These are phyloP conservation scores for Cyclina sinensis DNA, from an alignment of 1,140 invertebrate genomes.

Conservation along the genomic window DNA sequence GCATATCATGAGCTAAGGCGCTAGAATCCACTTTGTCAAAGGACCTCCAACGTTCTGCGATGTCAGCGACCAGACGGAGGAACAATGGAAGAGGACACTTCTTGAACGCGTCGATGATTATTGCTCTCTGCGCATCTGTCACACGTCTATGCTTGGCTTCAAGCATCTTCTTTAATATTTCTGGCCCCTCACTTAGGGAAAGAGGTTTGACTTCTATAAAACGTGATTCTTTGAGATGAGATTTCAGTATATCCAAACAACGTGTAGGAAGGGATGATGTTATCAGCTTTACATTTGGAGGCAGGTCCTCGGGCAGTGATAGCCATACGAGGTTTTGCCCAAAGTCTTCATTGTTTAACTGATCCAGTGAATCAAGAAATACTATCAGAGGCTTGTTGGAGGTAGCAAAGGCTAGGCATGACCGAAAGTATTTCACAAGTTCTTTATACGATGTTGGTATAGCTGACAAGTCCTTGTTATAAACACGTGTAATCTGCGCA, in stretches of 20 bases:
- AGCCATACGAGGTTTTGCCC: constrained; percentile 81
- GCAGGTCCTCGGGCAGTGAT: constrained; percentile 88
- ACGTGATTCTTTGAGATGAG: constrained; percentile 61
- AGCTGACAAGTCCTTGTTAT: constrained; percentile 54
- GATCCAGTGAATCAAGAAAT: constrained; percentile 81
- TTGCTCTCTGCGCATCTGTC: constrained; percentile 69
- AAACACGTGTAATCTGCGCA: constrained; percentile 75
- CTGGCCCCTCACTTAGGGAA: constrained; percentile 68
- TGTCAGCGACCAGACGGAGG: constrained; percentile 71
- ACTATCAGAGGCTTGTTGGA: constrained; percentile 72
- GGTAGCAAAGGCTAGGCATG: constrained; percentile 62
- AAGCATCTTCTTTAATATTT: constrained; percentile 75
- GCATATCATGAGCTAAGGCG: constrained; percentile 63
- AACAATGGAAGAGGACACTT: constrained; percentile 74
- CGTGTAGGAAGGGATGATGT: constrained; percentile 73
- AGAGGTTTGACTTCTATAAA: constrained; percentile 73
- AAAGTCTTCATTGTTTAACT: constrained; percentile 73
- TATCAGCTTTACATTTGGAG: constrained; percentile 78
- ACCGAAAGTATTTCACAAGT: constrained; percentile 74
- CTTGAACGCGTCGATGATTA: constrained; percentile 74
- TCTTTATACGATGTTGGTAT: constrained; percentile 73
- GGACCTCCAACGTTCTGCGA: constrained; percentile 69
- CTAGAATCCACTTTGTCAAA: constrained; percentile 63
- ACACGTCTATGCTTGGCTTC: constrained; percentile 89
- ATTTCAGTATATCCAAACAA: constrained; percentile 71